phyloP scores from a whole-genome alignment of 92 coral and sea anemone genomes.

The Porites rus region DNA sequence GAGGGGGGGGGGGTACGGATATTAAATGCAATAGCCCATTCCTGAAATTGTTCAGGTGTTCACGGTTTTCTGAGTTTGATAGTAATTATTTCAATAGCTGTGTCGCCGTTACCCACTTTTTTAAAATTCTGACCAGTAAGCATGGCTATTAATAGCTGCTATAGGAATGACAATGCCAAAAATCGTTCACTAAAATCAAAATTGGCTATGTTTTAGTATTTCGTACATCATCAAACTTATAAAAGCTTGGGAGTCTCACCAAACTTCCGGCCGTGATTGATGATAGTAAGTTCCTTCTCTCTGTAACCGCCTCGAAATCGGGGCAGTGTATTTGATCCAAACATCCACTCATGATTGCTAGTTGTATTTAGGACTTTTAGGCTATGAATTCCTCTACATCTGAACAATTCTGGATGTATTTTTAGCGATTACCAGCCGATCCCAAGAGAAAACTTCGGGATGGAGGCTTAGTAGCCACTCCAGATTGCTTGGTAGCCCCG shows the following conservation, averaged over 20 bases:
- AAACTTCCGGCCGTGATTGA: conserved; percentile 84
- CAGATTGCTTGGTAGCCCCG: conserved; percentile 65
- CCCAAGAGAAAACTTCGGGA: conserved; percentile 24
- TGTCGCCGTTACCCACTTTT: too few species aligned
- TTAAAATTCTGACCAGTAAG: too few species aligned
- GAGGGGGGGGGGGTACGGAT: too few species aligned
- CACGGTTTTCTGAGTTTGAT: too few species aligned
- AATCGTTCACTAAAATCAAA: too few species aligned
- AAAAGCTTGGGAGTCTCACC: conserved; percentile 60
- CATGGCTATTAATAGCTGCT: too few species aligned
- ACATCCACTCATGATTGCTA: conserved; percentile 92
- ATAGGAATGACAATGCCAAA: too few species aligned
- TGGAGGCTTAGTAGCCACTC: conserved; percentile 53
- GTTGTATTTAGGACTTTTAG: neutral
- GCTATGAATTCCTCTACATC: conserved; percentile 5
- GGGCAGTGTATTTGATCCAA: conserved; percentile 87
- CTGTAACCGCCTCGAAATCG: conserved; percentile 78
- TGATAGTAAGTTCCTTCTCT: conserved; percentile 86
- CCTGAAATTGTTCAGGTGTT: too few species aligned
- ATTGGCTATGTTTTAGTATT: too few species aligned
- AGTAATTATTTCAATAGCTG: too few species aligned
- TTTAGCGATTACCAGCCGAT: conserved; percentile 1
- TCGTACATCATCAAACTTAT: too few species aligned
- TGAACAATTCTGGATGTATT: neutral
- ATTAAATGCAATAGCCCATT: too few species aligned